Base-by-base conservation (phyloP, 2,888 invertebrate species). In the Heliconius charithonia region DNA sequence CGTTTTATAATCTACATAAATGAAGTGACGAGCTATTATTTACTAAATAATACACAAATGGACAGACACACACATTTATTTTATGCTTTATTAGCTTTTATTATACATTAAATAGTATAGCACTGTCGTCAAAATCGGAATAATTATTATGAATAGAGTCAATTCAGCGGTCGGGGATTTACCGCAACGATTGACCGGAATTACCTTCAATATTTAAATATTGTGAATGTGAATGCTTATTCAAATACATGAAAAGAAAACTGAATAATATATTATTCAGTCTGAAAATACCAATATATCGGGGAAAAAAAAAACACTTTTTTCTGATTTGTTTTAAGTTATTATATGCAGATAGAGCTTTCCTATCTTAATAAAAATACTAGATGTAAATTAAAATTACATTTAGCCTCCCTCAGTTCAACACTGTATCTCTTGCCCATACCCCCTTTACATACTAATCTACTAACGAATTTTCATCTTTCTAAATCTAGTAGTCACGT, bases 111-210 rank as follows among this genome's bases (percentile, higher is more conserved):
- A 81, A 25, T 69, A 41, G 25, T 41, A 78, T 78, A 69, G 75
- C 45, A 70, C 69, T 79, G 79, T 81, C 81, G 51, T 81, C 77
- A 74, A 78, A 78, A 74, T 77, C 79, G 27, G 63, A 78, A 78
- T 77, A 73, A 75, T 81, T 79, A 79, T 81, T 79, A 79, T 81
- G 81, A 77, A 81, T 81, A 78, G 75, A 79, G 80, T 80, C 76
- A 77, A 79, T 77, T 75, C 56, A 56, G 71, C 70, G 80, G 79
- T 74, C 72, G 51, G 75, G 56, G 79, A 74, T 76, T 75, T 67
- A 78, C 82, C 82, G 77, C 82, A 76, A 70, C 79, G 80, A 81
- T 70, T 78, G 75, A 80, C 66, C 76, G 74, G 70, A 70, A 78
- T 78, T 70, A 71, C 76, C 76, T 62, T 79, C 59, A n/a, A 79